A percentile compares a stretch with the other conserved stretches of the same genome.
phyloP scores from a whole-genome alignment of 2,888 invertebrate genomes.

The Apodemia mormo region DNA sequence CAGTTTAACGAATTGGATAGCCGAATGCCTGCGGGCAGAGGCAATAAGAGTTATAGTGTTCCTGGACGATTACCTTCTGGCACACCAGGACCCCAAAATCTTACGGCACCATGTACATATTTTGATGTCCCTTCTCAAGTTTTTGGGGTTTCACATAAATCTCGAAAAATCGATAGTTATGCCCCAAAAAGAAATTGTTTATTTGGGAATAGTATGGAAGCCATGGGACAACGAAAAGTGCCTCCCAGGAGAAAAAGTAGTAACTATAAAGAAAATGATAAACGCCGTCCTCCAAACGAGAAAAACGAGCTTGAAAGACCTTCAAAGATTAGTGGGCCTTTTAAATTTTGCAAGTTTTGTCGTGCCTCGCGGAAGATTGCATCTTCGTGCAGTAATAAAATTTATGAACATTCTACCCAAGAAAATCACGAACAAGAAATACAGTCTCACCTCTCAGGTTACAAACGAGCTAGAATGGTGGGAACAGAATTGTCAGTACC shows the following conservation, averaged over 20 bases:
- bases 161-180: neutral
- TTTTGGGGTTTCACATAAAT: neutral
- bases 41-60: neutral
- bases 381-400: no score
- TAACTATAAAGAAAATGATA: neutral
- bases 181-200: neutral
- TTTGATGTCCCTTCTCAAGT: neutral
- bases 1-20: neutral
- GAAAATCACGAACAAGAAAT: no score
- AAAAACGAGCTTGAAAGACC: neutral
- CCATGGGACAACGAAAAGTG: neutral
- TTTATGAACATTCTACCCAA: no score
- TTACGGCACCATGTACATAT: neutral
- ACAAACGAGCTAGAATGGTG: no score
- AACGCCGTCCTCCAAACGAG: neutral
- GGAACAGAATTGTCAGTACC: no score
- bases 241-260: neutral
- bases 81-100: neutral
- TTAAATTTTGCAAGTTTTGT: neutral
- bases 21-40: neutral
- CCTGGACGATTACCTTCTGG: neutral
- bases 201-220: neutral
- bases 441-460: no score
- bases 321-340: neutral
- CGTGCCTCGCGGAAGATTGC: no score